Evolutionary conservation across 2,888 invertebrate genomes (phyloP), one percentile per base, ranked within the genome.

Genomic region (Lingula anatina): DNA sequence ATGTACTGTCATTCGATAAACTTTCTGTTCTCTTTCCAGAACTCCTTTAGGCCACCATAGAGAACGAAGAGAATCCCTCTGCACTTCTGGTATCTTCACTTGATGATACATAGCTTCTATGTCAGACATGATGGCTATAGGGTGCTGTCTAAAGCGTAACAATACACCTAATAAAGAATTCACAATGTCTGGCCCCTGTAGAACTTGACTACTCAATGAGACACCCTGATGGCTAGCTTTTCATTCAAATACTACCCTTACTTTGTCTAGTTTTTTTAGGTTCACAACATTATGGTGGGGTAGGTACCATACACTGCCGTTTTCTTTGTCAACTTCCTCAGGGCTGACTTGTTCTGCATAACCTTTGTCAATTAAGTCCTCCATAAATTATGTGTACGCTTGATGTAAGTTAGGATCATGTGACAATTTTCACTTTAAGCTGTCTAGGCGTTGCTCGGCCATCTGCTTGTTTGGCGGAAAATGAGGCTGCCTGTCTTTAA

Each of bases 51-150:
- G 46, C 50, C 55, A 56, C 52, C 56, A 56, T 35, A 54, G 46
- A 49, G 55, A 55, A 5, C 54, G 52, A 4, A 54, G 43, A 3
- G 48, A 35, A 20, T 51, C 41, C 28, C 28, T 20, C 26, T 49
- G 44, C 5, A 26, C 9, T 1, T 55, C 51, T 3, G n/a, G 23
- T 1, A 54, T 51, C 0, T 42, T 28, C 9, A 58, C 58, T 42
- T 56, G 56, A 41, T 57, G 51, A 39, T 55, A 56, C 54, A 59
- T 59, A 5, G 51, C 54, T 35, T 56, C 54, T 18, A 59, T 51
- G 27, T 59, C 59, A 0, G 50, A 53, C 5, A 43, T 35, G 0
- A 59, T 2, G 5, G 55, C 55, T 5, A 50, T 24, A 4, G 36
- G 25, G 36, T 53, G 51, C 21, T 53, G 49, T 51, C 56, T 36